Conservation (phyloP, 1,140 invertebrate species). For the Triops cancriformis region DNA sequence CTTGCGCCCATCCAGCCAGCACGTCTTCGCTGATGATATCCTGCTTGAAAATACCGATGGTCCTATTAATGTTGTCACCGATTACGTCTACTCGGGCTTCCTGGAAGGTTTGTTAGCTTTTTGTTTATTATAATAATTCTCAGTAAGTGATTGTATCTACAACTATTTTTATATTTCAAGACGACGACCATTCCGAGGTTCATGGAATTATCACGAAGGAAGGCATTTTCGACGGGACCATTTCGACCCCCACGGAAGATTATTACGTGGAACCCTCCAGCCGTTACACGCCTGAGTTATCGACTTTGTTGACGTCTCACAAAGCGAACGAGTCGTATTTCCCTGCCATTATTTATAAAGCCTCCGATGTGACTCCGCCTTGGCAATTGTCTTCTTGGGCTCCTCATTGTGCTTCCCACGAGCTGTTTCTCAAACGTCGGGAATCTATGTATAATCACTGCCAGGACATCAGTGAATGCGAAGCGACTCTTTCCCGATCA, state of each 20-base stretch:
- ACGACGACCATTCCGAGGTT: constrained; percentile 43
- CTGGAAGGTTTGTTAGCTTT: constrained; percentile 55
- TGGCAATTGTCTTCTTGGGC: constrained; percentile 20
- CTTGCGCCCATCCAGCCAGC: constrained; percentile 55
- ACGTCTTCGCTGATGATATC: constrained; percentile 66
- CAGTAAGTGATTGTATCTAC: background rate
- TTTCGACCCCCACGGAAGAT: constrained; percentile 65
- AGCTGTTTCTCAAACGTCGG: constrained; percentile 31
- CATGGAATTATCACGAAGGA: constrained; percentile 75
- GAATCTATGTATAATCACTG: constrained; percentile 13
- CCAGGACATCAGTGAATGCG: background rate
- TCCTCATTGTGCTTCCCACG: constrained; percentile 32
- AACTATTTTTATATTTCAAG: background rate
- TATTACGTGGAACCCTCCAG: constrained; percentile 74
- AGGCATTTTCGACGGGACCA: constrained; percentile 80
- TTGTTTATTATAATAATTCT: background rate
- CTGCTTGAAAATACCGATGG: constrained; percentile 66
- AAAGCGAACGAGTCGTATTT: constrained; percentile 42
- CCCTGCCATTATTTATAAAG: constrained; percentile 75
- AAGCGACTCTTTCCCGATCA: background rate
- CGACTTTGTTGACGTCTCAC: constrained; percentile 38
- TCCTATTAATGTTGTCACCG: constrained; percentile 59
- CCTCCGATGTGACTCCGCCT: constrained; percentile 66
- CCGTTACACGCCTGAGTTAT: constrained; percentile 48
- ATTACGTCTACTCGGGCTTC: constrained; percentile 63